A percentile compares a stretch with the other conserved stretches of the same genome.
These are phyloP conservation scores for Leptobrachium leishanense DNA, from an alignment of 2,113 vertebrate species.

Conservation along the genomic window DNA sequence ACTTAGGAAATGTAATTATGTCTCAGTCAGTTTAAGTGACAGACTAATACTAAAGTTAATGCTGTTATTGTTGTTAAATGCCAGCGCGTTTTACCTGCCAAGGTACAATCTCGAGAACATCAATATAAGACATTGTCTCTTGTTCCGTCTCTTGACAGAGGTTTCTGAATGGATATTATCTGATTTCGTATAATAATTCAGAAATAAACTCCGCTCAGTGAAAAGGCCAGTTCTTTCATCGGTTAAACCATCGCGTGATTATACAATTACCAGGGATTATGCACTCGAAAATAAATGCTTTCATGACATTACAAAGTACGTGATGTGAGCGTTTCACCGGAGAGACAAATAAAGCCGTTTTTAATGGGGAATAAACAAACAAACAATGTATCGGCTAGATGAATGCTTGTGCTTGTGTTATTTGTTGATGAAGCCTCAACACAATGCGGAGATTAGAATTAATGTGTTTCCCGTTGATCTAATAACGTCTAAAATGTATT, in stretches of 20 bases:
- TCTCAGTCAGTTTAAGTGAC: conserved; percentile 62
- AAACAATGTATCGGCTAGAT: too few species aligned
- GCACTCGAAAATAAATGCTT: background rate
- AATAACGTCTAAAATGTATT: too few species aligned
- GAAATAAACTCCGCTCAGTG: background rate
- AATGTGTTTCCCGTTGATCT: too few species aligned
- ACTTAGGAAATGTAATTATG: conserved; percentile 66
- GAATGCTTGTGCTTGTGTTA: too few species aligned
- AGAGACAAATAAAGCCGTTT: too few species aligned
- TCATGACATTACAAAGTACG: background rate
- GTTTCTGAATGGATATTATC: conserved; percentile 7
- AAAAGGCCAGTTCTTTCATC: conserved; percentile 5
- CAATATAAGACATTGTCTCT: background rate
- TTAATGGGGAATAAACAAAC: too few species aligned
- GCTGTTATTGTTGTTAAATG: conserved; percentile 54
- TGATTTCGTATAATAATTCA: background rate
- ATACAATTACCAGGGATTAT: background rate
- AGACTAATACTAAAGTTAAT: conserved; percentile 51
- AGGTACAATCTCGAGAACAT: background rate
- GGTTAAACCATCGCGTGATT: background rate
- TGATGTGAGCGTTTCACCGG: background rate
- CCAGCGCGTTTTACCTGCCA: conserved; percentile 59
- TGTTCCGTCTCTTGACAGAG: background rate
- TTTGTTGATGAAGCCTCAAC: too few species aligned
- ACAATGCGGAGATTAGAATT: too few species aligned